Evolutionary conservation across 2,888 invertebrate species (phyloP).

Genomic region (Diaperis boleti): DNA sequence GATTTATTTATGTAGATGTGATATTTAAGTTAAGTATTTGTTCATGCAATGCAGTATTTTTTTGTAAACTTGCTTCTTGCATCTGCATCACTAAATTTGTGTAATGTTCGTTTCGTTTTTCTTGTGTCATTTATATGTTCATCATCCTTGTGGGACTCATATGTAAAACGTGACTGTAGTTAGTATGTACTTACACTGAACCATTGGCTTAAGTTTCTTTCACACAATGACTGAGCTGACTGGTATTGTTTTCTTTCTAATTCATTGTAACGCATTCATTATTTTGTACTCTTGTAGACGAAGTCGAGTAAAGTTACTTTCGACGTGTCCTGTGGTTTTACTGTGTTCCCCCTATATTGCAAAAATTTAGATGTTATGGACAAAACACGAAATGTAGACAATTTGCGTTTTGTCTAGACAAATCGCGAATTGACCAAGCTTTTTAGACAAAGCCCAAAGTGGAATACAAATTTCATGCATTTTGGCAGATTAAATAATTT

Average conservation of each 20-base stretch:
- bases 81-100: conserved; percentile 24
- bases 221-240: conserved; percentile 12
- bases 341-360: no score
- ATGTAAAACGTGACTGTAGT: background rate
- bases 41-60: conserved; percentile 34
- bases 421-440: no score
- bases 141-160: conserved; percentile 34
- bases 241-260: conserved; percentile 16
- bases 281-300: conserved; percentile 36
- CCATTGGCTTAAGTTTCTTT: background rate
- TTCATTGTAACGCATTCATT: conserved; percentile 18
- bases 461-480: no score
- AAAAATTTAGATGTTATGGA: no score
- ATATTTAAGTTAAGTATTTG: conserved; percentile 40
- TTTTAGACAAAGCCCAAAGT: no score
- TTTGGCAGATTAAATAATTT: no score
- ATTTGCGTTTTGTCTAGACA: no score
- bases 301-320: conserved; percentile 17
- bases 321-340: no score
- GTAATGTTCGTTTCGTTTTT: conserved; percentile 8
- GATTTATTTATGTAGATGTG: conserved; percentile 40
- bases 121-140: conserved; percentile 7
- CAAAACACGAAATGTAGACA: no score
- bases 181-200: conserved; percentile 16
- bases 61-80: conserved; percentile 31